phyloP scores from a whole-genome alignment of 2,797 vertebrate species.

The Sebastes paucispinis region DNA sequence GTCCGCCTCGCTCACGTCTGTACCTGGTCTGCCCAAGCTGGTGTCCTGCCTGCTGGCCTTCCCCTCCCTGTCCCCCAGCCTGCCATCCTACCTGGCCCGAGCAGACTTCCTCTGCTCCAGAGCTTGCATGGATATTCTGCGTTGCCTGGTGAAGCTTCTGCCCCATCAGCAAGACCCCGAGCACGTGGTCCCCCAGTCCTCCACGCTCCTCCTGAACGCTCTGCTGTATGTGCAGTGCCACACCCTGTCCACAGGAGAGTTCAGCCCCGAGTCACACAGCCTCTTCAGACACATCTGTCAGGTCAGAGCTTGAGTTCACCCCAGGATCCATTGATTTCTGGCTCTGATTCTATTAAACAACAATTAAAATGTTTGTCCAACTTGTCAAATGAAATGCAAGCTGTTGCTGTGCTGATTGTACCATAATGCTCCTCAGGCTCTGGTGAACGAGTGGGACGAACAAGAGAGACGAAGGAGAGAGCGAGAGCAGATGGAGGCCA shows the following conservation, averaged over 20 bases:
- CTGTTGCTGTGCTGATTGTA: not conserved
- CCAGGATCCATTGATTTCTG: not conserved
- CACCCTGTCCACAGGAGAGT: conserved; percentile 83
- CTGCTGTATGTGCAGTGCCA: conserved; percentile 90
- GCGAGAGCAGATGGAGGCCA: conserved; percentile 84
- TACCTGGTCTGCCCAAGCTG: conserved; percentile 75
- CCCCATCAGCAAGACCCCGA: conserved; percentile 77
- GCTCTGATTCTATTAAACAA: not conserved
- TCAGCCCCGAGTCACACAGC: conserved; percentile 81
- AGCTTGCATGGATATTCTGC: conserved; percentile 84
- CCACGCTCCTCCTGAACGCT: conserved; percentile 87
- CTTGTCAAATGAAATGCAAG: not conserved
- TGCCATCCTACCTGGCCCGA: conserved; percentile 87
- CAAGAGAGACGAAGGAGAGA: conserved; percentile 86
- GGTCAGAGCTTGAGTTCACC: conserved; percentile 73
- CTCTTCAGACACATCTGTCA: conserved; percentile 94
- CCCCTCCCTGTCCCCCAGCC: conserved; percentile 81
- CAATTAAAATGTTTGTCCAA: not conserved
- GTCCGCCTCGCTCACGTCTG: conserved; percentile 64
- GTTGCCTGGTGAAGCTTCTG: conserved; percentile 82
- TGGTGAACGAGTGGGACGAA: conserved; percentile 97
- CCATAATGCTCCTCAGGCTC: conserved; percentile 78
- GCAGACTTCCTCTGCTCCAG: conserved; percentile 91
- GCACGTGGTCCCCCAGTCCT: conserved; percentile 76
- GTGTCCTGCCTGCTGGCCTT: conserved; percentile 86